Base-by-base conservation (phyloP, 2,888 invertebrate species). In the Phragmatobia fuliginosa region DNA sequence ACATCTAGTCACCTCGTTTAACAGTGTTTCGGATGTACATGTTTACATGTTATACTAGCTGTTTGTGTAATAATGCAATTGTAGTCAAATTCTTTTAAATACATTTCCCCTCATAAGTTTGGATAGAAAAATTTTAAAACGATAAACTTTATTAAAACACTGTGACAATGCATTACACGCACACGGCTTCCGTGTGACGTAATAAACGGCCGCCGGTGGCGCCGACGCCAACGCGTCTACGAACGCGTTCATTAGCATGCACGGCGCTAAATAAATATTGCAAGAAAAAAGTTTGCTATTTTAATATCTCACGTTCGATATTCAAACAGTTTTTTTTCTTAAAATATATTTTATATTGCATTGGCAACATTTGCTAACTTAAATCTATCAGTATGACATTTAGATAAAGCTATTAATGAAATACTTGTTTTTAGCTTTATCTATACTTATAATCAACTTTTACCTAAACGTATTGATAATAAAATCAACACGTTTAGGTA, bases 191-290 rank as follows among this genome's bases (percentile, higher is more conserved):
- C 85, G 85, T 45, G 60, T 67, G 73, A 66, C 52, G 56, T 33
- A 25, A 1, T 38, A 31, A 52, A 59, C 66, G 58, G 59, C 72
- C 75, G 79, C 76, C 73, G 78, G 76, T 77, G 72, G 78, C 75
- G 84, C 77, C 72, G 88, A 82, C 88, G 89, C 87, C 89, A 73
- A 69, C 68, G 80, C 82, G 89, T 89, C 88, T 88, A 81, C 81
- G 70, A 75, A 71, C 73, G 70, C 66, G 67, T 71, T 63, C 73
- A 79, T 82, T 79, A 82, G 76, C 80, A 83, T 81, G 76, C 78
- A 68, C 68, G 75, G 67, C 62, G 73, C 77, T 78, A 81, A 84
- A 83, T 79, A 81, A 49, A 49, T n/a, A 49, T 49, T 49, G 45
- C 45, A 49, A n/a, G 1, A 21, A 49, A 45, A 49, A 49, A 49